Base-by-base conservation (phyloP, 2,797 vertebrate genomes). In the Arremon aurantiirostris region DNA sequence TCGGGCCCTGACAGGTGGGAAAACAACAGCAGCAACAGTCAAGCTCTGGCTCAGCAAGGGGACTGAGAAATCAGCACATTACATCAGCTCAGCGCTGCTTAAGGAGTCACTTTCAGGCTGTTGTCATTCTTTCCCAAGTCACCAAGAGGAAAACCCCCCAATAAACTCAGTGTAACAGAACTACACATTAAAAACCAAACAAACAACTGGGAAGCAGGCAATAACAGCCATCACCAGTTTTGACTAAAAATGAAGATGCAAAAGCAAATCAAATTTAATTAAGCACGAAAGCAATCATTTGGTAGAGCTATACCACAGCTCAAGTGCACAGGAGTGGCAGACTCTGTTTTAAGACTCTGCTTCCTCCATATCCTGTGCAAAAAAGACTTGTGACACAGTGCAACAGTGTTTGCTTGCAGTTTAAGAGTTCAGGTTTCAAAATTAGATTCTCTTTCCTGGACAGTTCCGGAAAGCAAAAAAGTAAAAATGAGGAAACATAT, bases 1-100 rank as follows among this genome's bases (percentile, higher is more conserved):
- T 99, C 98, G 0, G 98, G 98, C 65, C 97, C 99, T 99, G 96
- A 24, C 4, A 73, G 61, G 14, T 64, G 61, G 57, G 39, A 64
- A 89, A 52, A 82, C 4, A 23, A n/a, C 32, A 55, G 23, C 5
- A 72, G 10, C 5, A 30, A 20, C 27, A 22, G 28, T 92, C 75
- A 94, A 39, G 44, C 61, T 44, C 23, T 52, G 81, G 78, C 57
- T 88, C 69, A 13, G 46, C 49, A 37, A n/a, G 35, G 3, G 15
- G 10, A 11, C 1, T 2, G 44, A 23, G 53, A 53, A 44, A 27
- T 41, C 47, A n/a, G 4, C 2, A 2, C 6, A 8, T n/a, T 8
- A 15, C 50, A 19, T 1, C 28, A 86, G 55, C 47, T 55, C 28
- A 19, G 2, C 0, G 0, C 3, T 4, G 14, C 13, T 27, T 44